These are phyloP conservation scores for Suillia variegata DNA, from an alignment of 2,888 invertebrate species.

Conservation along the genomic window DNA sequence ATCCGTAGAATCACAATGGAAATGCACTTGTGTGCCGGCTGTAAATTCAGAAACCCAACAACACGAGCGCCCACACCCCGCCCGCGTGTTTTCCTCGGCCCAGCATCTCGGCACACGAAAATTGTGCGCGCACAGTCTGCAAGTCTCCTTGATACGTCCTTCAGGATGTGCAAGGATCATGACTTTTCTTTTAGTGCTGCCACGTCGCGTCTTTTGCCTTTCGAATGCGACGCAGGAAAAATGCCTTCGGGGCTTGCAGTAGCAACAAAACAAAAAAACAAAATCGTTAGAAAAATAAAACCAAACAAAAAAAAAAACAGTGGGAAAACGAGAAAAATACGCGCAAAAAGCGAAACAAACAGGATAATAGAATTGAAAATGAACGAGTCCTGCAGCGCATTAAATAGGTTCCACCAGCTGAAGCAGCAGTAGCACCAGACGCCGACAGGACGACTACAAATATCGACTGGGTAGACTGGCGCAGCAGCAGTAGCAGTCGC, in stretches of 20 bases:
- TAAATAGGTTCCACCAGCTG: conserved; percentile 4
- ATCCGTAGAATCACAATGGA: conserved; percentile 4
- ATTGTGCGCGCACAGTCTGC: too few species aligned
- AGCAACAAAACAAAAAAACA: too few species aligned
- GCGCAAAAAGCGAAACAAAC: conserved; percentile 37
- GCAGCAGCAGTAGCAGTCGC: not conserved
- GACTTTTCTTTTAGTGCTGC: conserved; percentile 18
- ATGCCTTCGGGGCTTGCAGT: conserved; percentile 11
- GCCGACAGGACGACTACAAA: not conserved
- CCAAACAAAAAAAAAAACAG: too few species aligned
- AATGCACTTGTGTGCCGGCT: conserved; percentile 1
- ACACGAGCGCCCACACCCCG: too few species aligned
- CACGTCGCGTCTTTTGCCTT: conserved; percentile 12
- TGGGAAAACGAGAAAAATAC: conserved; percentile 1
- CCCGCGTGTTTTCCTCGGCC: too few species aligned
- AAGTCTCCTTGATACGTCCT: conserved; percentile 57
- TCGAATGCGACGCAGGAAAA: conserved; percentile 16
- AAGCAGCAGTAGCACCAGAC: too few species aligned
- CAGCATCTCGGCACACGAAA: too few species aligned
- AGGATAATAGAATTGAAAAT: conserved; percentile 33
- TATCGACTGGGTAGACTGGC: not conserved
- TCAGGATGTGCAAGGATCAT: conserved; percentile 53
- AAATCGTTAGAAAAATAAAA: too few species aligned
- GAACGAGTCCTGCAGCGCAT: conserved; percentile 14
- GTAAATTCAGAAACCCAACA: not conserved